Percentiles rank a stretch among this genome's conserved stretches.
These are phyloP conservation scores for Girardia tigrina DNA, from an alignment of 2,888 invertebrate genomes.

Conservation along the genomic window DNA sequence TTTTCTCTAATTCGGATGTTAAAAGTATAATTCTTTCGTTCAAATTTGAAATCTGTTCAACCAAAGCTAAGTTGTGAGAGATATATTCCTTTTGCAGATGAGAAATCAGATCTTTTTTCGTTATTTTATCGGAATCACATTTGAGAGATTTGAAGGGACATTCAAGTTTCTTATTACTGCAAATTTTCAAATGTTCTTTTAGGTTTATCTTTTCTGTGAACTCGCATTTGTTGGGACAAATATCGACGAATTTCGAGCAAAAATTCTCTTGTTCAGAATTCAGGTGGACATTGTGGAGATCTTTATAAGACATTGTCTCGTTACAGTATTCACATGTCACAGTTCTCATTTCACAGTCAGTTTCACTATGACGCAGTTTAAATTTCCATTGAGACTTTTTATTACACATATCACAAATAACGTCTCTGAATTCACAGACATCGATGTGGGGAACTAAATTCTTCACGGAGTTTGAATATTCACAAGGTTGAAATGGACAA, in stretches of 20 bases:
- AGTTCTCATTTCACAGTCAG: slow-evolving; percentile 1
- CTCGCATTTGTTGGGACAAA: neutral
- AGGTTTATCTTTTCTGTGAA: neutral
- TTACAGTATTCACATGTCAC: neutral
- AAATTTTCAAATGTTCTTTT: neutral
- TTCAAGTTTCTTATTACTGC: neutral
- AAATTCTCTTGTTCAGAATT: neutral
- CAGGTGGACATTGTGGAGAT: neutral
- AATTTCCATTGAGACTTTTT: neutral
- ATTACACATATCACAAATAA: neutral
- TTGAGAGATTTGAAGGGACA: no score
- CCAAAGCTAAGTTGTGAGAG: neutral
- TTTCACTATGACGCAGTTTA: neutral
- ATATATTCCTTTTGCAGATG: neutral
- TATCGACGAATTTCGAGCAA: neutral
- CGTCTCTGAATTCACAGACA: neutral
- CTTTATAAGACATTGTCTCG: neutral
- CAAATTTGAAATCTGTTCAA: no score
- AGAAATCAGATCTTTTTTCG: no score
- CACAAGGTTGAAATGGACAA: neutral
- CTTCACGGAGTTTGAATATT: neutral
- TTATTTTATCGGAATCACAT: no score
- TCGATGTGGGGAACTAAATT: neutral
- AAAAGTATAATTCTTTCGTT: no score
- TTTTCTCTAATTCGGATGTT: neutral